A percentile compares a stretch with the other conserved stretches of the same genome.
These are phyloP conservation scores for Enteromius trimaculatus DNA, from an alignment of 2,797 vertebrate species.

Conservation along the genomic window DNA sequence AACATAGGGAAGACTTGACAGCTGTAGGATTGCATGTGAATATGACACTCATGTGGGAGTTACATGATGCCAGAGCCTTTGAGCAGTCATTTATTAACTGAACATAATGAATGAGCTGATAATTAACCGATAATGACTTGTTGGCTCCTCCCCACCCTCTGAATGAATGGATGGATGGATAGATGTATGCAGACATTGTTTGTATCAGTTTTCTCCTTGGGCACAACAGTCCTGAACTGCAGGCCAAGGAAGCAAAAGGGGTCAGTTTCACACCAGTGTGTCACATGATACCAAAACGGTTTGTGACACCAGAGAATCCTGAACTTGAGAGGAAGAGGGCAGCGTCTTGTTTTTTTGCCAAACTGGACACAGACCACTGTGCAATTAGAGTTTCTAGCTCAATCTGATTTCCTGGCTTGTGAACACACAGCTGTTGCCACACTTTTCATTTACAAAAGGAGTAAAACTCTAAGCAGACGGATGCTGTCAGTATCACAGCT, in stretches of 20 bases:
- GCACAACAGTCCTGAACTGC: neutral
- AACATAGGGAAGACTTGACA: neutral
- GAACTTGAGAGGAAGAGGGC: conserved; percentile 1
- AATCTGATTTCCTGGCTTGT: conserved; percentile 36
- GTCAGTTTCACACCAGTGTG: conserved; percentile 19
- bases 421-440: conserved; percentile 50
- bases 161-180: neutral
- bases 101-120: conserved; percentile 32
- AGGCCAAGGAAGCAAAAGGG: conserved; percentile 15
- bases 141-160: neutral
- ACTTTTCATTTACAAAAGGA: conserved; percentile 40
- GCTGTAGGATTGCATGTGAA: neutral
- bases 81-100: neutral
- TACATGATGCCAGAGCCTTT: conserved; percentile 3
- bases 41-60: neutral
- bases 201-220: neutral
- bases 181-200: neutral
- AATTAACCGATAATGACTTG: conserved; percentile 35
- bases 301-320: conserved; percentile 8
- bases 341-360: conserved; percentile 4
- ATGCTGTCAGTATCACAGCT: conserved; percentile 49
- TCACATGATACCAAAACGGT: conserved; percentile 7
- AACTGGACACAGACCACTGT: neutral
- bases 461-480: conserved; percentile 38
- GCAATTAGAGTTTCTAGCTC: neutral